phyloP scores from a whole-genome alignment of 2,797 vertebrate genomes.

The Bovichtus variegatus region DNA sequence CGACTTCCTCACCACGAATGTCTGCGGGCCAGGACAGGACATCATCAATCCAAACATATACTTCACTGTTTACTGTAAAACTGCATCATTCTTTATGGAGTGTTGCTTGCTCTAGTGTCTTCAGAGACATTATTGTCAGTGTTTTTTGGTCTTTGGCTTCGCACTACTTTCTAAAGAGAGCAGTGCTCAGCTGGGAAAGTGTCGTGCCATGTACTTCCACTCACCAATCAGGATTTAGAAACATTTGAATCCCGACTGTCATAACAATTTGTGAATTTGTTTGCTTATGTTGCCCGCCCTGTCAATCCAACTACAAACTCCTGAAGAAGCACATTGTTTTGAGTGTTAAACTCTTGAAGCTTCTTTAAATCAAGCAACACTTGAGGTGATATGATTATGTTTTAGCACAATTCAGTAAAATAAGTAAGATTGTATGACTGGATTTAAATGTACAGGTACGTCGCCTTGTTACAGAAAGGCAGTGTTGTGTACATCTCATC shows the following conservation, averaged over 20 bases:
- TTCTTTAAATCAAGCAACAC: no score
- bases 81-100: not conserved
- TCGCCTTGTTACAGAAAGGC: no score
- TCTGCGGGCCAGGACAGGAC: slow-evolving; percentile 72
- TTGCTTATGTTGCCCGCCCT: no score
- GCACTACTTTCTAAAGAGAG: not conserved
- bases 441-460: no score
- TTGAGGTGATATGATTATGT: no score
- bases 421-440: no score
- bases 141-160: not conserved
- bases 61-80: not conserved
- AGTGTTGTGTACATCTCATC: no score
- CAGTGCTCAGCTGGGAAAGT: not conserved
- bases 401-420: not conserved
- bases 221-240: not conserved
- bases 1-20: slow-evolving; percentile 92
- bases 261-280: not conserved
- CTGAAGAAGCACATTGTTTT: not conserved
- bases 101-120: not conserved
- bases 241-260: not conserved
- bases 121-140: not conserved
- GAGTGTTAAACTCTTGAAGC: not conserved
- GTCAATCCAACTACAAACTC: not conserved
- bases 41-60: slow-evolving; percentile 8
- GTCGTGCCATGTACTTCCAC: not conserved